Evolutionary conservation across 1,140 invertebrate genomes (phyloP), one percentile per base, ranked within the genome.

Genomic region (Heterodera carotae): DNA sequence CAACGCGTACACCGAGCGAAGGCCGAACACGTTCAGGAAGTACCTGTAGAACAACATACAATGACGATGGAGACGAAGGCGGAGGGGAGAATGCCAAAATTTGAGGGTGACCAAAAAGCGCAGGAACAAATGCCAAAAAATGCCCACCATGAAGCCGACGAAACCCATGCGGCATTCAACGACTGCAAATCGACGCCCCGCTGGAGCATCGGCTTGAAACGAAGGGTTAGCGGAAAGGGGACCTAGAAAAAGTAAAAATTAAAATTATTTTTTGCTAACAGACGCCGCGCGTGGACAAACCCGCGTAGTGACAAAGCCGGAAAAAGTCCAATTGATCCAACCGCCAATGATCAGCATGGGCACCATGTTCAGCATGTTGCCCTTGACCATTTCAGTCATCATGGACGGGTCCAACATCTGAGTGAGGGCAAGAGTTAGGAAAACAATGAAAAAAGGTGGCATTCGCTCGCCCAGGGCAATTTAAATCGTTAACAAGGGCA

Each of bases 301-400:
- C 90, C 90, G 91, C 93, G 93, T 99, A 68, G 97, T 98, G 56
- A 99, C 93, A 89, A 99, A 99, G 69, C 97, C 97, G 77, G 96
- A 98, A 89, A 99, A 99, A 90, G 98, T 98, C 97, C 97, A 99
- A 88, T 99, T 99, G 82, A 99, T 99, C 97, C 97, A 99, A 22
- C 93, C 96, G 59, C 85, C 85, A 67, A 87, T 80, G 69, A 79
- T 83, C 71, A 82, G 31, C 82, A 83, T 83, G 4, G 82, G 82
- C 7, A 83, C 76, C 82, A 85, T 83, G 64, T 85, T 85, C 29
- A 83, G 56, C 80, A 81, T 77, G 29, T 78, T 79, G 18, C 76
- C 74, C 48, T 81, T 80, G 25, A 68, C 48, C 56, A 76, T 71
- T n/a, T 76, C 43, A 8, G 94, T 97, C 92, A 99, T 96, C 92